These are phyloP conservation scores for Rhyacophila evoluta DNA, from an alignment of 2,888 invertebrate genomes.

Conservation along the genomic window DNA sequence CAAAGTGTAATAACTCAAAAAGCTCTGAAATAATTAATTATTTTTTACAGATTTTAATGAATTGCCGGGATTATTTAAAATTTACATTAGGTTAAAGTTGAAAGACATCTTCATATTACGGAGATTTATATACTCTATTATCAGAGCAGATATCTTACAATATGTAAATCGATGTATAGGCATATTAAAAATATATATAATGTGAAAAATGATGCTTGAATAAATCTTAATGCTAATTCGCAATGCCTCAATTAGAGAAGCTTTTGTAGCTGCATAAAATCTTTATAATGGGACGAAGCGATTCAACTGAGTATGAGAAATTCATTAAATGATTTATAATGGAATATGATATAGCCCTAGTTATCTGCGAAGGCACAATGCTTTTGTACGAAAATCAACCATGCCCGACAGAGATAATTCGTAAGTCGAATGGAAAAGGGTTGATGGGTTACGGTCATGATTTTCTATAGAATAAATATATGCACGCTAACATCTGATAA, in stretches of 20 bases:
- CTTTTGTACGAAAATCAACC: not conserved
- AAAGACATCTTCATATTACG: too few species aligned
- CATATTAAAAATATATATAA: too few species aligned
- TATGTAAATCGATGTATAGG: too few species aligned
- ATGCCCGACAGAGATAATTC: not conserved
- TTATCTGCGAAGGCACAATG: not conserved
- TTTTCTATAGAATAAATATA: not conserved
- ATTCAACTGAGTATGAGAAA: not conserved
- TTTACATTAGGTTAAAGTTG: too few species aligned
- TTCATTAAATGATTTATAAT: not conserved
- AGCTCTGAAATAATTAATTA: too few species aligned
- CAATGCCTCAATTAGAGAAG: not conserved
- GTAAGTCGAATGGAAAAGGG: conserved; percentile 24
- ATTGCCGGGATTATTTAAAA: too few species aligned
- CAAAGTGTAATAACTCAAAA: too few species aligned
- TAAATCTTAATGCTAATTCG: not conserved
- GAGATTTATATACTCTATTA: too few species aligned
- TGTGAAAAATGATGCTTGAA: too few species aligned
- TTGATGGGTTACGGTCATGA: not conserved
- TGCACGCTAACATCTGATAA: not conserved
- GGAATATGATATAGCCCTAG: not conserved
- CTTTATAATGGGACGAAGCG: not conserved
- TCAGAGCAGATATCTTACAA: too few species aligned
- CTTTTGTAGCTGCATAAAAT: not conserved
- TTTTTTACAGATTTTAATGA: too few species aligned